Conservation (phyloP, 2,888 invertebrate genomes). For the Leptopterna dolabrata region DNA sequence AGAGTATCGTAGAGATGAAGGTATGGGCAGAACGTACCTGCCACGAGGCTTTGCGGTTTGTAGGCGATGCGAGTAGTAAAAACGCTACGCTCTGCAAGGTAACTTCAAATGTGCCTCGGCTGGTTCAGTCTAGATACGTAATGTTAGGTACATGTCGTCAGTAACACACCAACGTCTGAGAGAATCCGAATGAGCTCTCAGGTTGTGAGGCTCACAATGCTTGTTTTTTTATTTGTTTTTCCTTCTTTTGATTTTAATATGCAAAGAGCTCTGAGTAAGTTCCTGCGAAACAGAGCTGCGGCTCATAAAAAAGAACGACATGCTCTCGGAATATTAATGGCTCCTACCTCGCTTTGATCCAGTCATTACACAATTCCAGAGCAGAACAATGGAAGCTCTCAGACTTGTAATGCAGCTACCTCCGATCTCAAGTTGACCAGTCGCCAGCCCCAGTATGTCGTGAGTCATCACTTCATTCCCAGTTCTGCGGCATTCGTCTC, state of each 20-base stretch:
- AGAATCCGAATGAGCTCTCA: not conserved
- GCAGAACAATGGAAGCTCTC: constrained; percentile 3
- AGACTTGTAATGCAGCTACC: not conserved
- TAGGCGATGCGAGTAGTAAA: too few species aligned
- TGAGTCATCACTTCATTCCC: not conserved
- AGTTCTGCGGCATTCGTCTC: not conserved
- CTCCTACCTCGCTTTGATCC: not conserved
- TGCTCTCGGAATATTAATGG: constrained; percentile 8
- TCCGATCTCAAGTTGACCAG: not conserved
- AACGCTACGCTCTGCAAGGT: too few species aligned
- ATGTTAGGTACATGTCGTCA: too few species aligned
- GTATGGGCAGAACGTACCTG: too few species aligned
- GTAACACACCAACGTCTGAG: too few species aligned
- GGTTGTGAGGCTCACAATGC: not conserved
- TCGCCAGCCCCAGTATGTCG: not conserved
- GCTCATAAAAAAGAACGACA: not conserved
- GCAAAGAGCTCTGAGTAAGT: not conserved
- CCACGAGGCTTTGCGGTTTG: too few species aligned
- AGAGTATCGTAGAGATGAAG: too few species aligned
- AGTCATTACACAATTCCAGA: constrained; percentile 22
- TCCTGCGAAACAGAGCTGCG: not conserved
- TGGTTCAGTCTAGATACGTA: too few species aligned
- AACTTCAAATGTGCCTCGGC: too few species aligned
- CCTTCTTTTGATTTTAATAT: not conserved
- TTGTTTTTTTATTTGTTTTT: not conserved